A percentile compares a stretch with the other conserved stretches of the same genome.
phyloP scores from a whole-genome alignment of 30 jellyfish, hydroid and myxozoan species.

The Nemopilema nomurai region DNA sequence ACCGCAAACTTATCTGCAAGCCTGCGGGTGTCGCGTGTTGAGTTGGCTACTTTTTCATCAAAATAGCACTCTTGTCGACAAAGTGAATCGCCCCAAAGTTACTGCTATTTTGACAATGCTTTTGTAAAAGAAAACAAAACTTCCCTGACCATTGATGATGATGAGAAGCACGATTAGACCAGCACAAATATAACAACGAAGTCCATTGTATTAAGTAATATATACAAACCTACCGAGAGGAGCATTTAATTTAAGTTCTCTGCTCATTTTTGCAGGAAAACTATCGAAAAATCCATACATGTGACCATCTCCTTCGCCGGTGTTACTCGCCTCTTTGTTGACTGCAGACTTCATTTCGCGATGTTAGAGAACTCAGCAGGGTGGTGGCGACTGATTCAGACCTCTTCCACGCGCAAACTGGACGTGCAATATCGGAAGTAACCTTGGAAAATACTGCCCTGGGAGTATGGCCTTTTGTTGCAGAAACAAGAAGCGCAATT shows the following conservation, averaged over 20 bases:
- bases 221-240: conserved; percentile 51
- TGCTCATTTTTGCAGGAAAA: conserved; percentile 56
- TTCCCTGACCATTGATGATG: too few relatives aligned
- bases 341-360: not conserved
- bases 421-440: not conserved
- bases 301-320: not conserved
- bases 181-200: too few relatives aligned
- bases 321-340: not conserved
- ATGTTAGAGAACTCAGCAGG: not conserved
- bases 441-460: not conserved
- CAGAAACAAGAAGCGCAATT: not conserved
- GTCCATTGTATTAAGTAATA: too few relatives aligned
- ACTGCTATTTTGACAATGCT: too few relatives aligned
- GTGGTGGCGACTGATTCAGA: not conserved
- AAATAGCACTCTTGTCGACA: too few relatives aligned
- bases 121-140: too few relatives aligned
- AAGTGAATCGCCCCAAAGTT: too few relatives aligned
- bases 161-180: too few relatives aligned
- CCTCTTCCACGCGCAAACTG: not conserved
- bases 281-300: not conserved
- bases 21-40: too few relatives aligned
- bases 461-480: not conserved
- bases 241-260: conserved; percentile 46
- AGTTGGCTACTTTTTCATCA: too few relatives aligned
- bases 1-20: too few relatives aligned